A percentile compares a stretch with the other conserved stretches of the same genome.
Evolutionary conservation across 2,888 invertebrate species (phyloP).

Genomic region (Papilio demoleus): DNA sequence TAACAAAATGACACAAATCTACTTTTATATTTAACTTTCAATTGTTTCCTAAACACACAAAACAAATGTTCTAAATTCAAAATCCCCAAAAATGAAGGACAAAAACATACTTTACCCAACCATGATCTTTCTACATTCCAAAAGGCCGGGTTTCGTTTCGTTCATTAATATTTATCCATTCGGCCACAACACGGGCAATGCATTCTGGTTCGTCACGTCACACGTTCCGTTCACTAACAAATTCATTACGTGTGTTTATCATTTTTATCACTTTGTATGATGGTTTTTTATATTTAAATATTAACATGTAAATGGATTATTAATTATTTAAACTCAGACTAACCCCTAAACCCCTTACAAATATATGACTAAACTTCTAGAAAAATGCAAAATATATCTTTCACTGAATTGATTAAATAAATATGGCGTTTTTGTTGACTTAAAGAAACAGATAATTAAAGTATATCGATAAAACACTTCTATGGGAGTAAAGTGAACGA

Average conservation of each 20-base stretch:
- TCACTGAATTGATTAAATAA: too few species aligned
- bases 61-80: not conserved
- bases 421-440: too few species aligned
- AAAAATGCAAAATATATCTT: too few species aligned
- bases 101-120: conserved; percentile 2
- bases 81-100: not conserved
- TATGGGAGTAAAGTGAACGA: conserved; percentile 22
- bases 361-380: too few species aligned
- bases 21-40: not conserved
- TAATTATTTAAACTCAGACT: too few species aligned
- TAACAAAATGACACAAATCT: not conserved
- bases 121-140: conserved; percentile 30
- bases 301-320: too few species aligned
- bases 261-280: too few species aligned
- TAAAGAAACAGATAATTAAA: too few species aligned
- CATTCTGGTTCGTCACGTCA: conserved; percentile 38
- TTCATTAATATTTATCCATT: conserved; percentile 36
- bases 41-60: not conserved
- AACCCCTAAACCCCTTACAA: too few species aligned
- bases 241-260: conserved; percentile 6
- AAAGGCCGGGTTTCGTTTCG: conserved; percentile 24
- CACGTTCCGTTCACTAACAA: not conserved
- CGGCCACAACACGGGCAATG: conserved; percentile 34
- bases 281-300: too few species aligned
- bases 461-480: not conserved